Base-by-base conservation (phyloP, 2,797 vertebrate genomes). In the Macroramphosus scolopax region DNA sequence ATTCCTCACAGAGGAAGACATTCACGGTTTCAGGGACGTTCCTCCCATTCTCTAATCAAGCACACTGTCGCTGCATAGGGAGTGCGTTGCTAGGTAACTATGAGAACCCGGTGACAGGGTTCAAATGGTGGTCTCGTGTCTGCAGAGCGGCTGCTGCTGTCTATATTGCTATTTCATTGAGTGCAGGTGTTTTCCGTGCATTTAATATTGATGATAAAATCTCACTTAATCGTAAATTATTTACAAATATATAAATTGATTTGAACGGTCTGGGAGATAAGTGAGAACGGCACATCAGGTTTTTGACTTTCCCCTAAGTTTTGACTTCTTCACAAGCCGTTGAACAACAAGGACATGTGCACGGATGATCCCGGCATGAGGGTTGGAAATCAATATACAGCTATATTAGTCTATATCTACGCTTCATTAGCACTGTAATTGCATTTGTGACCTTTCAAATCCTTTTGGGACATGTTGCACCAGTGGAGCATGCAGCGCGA, bases 51-150 rank as follows among this genome's bases (percentile, higher is more conserved):
- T 68, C 75, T 74, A 86, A 85, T 89, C 80, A 87, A 81, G 71
- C 70, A 35, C 71, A 53, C 72, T 67, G 83, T 81, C 75, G 61
- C 77, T 8, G 63, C 78, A 68, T 32, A 68, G 81, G 64, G 73
- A 83, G 52, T 58, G 69, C 28, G 90, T 92, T 90, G 89, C 90
- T 87, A 87, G 81, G 90, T 85, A 89, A 92, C 90, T 84, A 82
- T 53, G 73, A 80, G 79, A 84, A 74, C 76, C 69, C 38, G 26
- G 68, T 79, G 82, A 84, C 78, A 65, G 69, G 75, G 79, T 86
- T 88, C 80, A 82, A 80, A 80, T 56, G 68, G 72, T 73, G 71
- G 80, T 86, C 59, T 55, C 54, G 59, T 67, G 60, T 83, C 71
- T 82, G 78, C 61, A 33, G 54, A 63, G 53, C 70, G 41, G 15